These are phyloP conservation scores for Acanthurus tractus DNA, from an alignment of 2,797 vertebrate species.

Conservation along the genomic window DNA sequence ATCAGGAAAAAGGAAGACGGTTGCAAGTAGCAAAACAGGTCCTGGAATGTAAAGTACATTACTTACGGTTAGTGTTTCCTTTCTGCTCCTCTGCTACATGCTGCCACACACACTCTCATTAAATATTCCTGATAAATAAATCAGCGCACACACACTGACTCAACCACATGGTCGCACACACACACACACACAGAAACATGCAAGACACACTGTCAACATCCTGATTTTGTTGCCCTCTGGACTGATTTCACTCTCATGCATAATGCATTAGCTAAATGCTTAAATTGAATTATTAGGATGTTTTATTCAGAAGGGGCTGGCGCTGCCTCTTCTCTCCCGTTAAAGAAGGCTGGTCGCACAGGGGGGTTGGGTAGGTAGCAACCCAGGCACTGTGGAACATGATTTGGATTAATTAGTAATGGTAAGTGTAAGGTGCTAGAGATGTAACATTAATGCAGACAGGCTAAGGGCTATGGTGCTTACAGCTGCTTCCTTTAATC, in stretches of 20 bases:
- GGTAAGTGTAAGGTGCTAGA: slow-evolving; percentile 49
- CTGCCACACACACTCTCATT: slow-evolving; percentile 40
- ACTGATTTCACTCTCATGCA: slow-evolving; percentile 71
- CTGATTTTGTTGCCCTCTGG: slow-evolving; percentile 57
- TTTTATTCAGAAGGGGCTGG: slow-evolving; percentile 70
- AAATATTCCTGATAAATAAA: slow-evolving; percentile 72
- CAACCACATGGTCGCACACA: slow-evolving; percentile 18
- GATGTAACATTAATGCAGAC: slow-evolving; percentile 66
- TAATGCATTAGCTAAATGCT: slow-evolving; percentile 76
- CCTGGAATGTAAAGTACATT: slow-evolving; percentile 13
- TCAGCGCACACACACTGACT: slow-evolving; percentile 44
- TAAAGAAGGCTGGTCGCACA: slow-evolving; percentile 22
- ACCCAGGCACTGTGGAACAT: slow-evolving; percentile 55
- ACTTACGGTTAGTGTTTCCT: slow-evolving; percentile 32
- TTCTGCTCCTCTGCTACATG: slow-evolving; percentile 18
- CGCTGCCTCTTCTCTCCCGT: slow-evolving; percentile 38
- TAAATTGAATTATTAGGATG: slow-evolving; percentile 79
- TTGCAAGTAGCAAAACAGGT: background rate
- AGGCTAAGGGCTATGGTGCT: slow-evolving; percentile 33
- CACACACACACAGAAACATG: slow-evolving; percentile 30
- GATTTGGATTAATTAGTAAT: slow-evolving; percentile 78
- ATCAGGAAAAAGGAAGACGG: background rate
- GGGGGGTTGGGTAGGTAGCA: slow-evolving; percentile 8
- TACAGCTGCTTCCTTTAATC: slow-evolving; percentile 54
- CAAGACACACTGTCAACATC: slow-evolving; percentile 54